Conservation (phyloP, 2,888 invertebrate genomes). For the Brassicogethes aeneus region DNA sequence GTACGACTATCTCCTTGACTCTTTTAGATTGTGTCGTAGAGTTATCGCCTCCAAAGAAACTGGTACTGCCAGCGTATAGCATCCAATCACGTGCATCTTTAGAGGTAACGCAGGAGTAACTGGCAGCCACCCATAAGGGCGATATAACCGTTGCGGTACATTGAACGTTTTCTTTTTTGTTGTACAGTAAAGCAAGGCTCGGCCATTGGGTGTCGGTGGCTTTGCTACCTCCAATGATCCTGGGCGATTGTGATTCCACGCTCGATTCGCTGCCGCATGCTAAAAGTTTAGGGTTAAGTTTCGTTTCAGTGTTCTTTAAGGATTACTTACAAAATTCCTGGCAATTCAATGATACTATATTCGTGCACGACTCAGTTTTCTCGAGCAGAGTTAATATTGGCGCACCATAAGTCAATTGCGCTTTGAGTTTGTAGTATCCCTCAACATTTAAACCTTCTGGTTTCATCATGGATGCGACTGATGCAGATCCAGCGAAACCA, state of each 20-base stretch:
- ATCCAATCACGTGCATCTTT: slow-evolving; percentile 28
- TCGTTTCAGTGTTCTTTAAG: background rate
- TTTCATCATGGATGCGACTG: slow-evolving; percentile 30
- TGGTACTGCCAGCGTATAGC: slow-evolving; percentile 35
- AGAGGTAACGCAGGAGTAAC: slow-evolving; percentile 39
- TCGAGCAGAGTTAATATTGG: slow-evolving; percentile 41
- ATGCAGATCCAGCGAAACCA: slow-evolving; percentile 43
- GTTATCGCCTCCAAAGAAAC: slow-evolving; percentile 33
- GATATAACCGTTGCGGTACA: slow-evolving; percentile 45
- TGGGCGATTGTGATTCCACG: slow-evolving; percentile 34
- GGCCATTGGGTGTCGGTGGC: slow-evolving; percentile 48
- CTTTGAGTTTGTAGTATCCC: slow-evolving; percentile 25
- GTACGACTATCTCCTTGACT: slow-evolving; percentile 43
- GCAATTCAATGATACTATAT: slow-evolving; percentile 46
- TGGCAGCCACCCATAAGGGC: slow-evolving; percentile 44
- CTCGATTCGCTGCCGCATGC: slow-evolving; percentile 39
- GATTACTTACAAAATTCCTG: slow-evolving; percentile 46
- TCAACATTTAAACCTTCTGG: slow-evolving; percentile 15
- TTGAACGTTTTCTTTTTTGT: slow-evolving; percentile 37
- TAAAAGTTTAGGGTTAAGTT: no score
- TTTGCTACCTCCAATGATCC: slow-evolving; percentile 44
- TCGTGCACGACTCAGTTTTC: slow-evolving; percentile 34
- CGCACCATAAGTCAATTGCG: slow-evolving; percentile 7
- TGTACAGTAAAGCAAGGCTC: slow-evolving; percentile 46
- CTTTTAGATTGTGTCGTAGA: slow-evolving; percentile 31